Conservation (phyloP, 2,113 vertebrate genomes). For the Leucosticte australis region DNA sequence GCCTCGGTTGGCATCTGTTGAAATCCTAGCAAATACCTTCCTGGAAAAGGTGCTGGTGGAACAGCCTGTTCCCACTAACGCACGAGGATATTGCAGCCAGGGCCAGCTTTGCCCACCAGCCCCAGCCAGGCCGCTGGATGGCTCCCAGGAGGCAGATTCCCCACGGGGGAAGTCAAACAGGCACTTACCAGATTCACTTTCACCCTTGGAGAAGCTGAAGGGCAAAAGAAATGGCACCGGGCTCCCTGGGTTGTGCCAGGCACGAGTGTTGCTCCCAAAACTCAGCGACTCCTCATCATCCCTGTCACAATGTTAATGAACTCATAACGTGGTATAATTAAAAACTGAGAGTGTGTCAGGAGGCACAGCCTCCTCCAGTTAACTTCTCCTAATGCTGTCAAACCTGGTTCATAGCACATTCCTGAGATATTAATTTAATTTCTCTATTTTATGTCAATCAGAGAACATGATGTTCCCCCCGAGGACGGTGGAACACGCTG, state of each 20-base stretch:
- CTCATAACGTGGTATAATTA: background rate
- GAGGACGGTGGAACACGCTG: rapidly evolving
- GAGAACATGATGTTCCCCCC: background rate
- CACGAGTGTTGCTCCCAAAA: background rate
- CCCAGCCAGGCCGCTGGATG: rapidly evolving
- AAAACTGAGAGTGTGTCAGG: background rate
- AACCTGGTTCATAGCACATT: background rate
- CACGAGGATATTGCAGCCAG: rapidly evolving
- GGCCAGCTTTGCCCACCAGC: background rate
- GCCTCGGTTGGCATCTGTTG: background rate
- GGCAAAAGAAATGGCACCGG: rapidly evolving
- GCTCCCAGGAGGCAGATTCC: background rate
- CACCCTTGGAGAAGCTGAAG: background rate
- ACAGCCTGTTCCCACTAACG: background rate
- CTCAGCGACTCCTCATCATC: background rate
- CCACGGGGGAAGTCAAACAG: rapidly evolving
- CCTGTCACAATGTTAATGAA: background rate
- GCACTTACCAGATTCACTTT: background rate
- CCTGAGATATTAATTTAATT: background rate
- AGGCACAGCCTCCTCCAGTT: background rate
- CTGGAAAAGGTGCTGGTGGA: rapidly evolving
- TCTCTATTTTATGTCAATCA: background rate
- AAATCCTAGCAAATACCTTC: background rate
- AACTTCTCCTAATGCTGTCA: background rate
- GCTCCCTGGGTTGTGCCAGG: rapidly evolving